Evolutionary conservation across 2,113 vertebrate genomes (phyloP).

Genomic region (Pelecanoides urinatrix): DNA sequence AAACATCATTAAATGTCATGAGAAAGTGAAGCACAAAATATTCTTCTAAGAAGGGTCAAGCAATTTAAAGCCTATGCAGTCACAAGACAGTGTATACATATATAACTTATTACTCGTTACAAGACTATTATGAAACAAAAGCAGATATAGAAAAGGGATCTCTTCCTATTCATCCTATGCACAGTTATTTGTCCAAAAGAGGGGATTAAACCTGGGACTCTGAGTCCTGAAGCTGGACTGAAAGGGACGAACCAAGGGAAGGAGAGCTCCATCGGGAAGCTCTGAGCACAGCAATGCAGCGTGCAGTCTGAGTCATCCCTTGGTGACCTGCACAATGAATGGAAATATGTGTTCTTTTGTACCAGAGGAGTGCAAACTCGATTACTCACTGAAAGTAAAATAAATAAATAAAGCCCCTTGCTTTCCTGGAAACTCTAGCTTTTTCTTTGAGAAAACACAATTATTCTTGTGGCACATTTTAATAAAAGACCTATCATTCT

Average conservation of each 20-base stretch:
- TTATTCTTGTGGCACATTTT: not conserved
- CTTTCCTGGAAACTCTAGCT: not conserved
- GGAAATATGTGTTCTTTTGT: not conserved
- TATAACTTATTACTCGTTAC: not conserved
- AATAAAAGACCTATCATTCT: not conserved
- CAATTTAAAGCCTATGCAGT: not conserved
- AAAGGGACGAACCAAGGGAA: not conserved
- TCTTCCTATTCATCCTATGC: not conserved
- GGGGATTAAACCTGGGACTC: not conserved
- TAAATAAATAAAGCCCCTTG: not conserved
- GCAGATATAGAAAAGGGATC: not conserved
- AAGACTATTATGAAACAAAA: not conserved
- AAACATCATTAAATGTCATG: not conserved
- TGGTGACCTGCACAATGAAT: not conserved
- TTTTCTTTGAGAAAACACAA: not conserved
- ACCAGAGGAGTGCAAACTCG: not conserved
- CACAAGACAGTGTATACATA: not conserved
- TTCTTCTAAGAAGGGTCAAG: not conserved
- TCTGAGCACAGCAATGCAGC: not conserved
- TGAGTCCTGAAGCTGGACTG: not conserved
- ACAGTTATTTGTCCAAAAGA: not conserved
- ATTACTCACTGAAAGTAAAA: not conserved
- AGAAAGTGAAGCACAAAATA: not conserved
- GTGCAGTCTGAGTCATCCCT: not conserved
- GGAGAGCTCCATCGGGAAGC: not conserved